These are phyloP conservation scores for Xylota segnis DNA, from an alignment of 2,888 invertebrate species.

Conservation along the genomic window DNA sequence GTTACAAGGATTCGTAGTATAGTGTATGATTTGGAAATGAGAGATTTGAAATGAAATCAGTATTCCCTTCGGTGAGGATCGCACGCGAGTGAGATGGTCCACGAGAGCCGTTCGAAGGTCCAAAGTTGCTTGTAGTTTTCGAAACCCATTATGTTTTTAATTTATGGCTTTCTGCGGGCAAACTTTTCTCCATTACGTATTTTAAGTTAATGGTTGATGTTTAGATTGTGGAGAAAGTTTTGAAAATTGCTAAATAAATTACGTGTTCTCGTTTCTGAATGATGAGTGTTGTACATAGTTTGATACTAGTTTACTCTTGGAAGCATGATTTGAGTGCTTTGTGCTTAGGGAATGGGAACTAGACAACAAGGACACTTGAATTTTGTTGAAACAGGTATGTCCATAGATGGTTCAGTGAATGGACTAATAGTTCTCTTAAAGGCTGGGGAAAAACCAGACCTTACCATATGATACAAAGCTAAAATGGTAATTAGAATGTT, in stretches of 20 bases:
- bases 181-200: slow-evolving; percentile 21
- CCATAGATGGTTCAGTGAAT: too few species aligned
- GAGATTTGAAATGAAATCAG: background rate
- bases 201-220: slow-evolving; percentile 11
- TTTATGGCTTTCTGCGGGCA: slow-evolving; percentile 13
- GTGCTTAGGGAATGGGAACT: background rate
- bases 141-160: slow-evolving; percentile 33
- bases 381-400: too few species aligned
- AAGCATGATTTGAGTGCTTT: background rate
- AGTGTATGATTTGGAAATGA: background rate
- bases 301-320: background rate
- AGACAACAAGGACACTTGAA: too few species aligned
- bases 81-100: background rate
- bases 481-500: too few species aligned
- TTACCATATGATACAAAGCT: too few species aligned
- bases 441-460: too few species aligned
- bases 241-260: slow-evolving; percentile 31
- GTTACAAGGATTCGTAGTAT: background rate
- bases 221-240: slow-evolving; percentile 6
- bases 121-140: slow-evolving; percentile 16
- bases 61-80: background rate
- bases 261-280: background rate
- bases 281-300: background rate
- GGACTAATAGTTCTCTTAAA: too few species aligned
- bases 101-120: background rate